These are phyloP conservation scores for Troilus luridus DNA, from an alignment of 2,888 invertebrate species.

Conservation along the genomic window DNA sequence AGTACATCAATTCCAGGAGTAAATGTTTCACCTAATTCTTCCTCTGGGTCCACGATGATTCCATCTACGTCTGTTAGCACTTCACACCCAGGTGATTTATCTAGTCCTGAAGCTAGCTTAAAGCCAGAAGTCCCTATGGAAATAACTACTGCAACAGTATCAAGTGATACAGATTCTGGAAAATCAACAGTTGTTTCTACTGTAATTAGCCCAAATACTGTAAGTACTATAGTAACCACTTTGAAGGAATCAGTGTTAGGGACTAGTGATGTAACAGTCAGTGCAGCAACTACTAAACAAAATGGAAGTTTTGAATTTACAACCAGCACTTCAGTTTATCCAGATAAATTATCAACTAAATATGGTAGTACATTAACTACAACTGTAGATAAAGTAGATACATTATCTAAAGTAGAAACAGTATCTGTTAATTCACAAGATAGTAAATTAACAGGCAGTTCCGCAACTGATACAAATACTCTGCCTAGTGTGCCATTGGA, in stretches of 20 bases:
- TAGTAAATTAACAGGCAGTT: background rate
- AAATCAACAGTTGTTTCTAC: background rate
- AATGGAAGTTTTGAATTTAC: background rate
- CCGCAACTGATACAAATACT: background rate
- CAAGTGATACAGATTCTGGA: background rate
- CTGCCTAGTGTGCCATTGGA: background rate
- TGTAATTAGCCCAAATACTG: background rate
- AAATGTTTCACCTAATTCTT: background rate
- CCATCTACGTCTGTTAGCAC: background rate
- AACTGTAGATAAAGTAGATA: background rate
- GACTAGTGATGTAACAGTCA: background rate
- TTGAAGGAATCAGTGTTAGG: background rate
- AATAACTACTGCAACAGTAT: background rate
- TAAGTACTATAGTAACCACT: background rate
- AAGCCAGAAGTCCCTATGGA: background rate
- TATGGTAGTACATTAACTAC: background rate
- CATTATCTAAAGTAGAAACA: background rate
- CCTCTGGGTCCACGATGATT: background rate
- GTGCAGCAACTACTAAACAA: background rate
- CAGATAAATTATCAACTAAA: slow-evolving; percentile 2
- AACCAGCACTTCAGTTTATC: background rate
- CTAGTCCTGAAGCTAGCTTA: background rate
- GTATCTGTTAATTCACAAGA: no score
- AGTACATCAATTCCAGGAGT: background rate
- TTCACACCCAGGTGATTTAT: background rate